Base-by-base conservation (phyloP, 30 jellyfish, hydroid and myxozoan species). In the Hydractinia symbiolongicarpus region DNA sequence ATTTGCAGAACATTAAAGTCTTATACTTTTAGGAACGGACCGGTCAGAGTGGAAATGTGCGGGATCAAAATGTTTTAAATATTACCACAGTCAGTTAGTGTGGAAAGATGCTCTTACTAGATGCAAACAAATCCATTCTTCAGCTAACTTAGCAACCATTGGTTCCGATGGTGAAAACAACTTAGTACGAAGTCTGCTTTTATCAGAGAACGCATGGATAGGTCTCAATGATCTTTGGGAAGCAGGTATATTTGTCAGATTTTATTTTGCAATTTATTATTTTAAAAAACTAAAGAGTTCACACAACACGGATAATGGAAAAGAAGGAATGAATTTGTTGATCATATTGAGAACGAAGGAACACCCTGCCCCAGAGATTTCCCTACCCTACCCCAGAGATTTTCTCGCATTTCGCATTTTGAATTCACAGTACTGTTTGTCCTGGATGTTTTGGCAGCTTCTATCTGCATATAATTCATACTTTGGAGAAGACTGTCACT, bases 151-250 rank as follows among this genome's bases (percentile, higher is more conserved):
- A 50, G 90, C 88, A 4, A 64, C 67, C 13, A 90, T 90, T n/a
- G 57, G 66, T 51, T 73, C 76, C 44, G 68, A 50, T 10, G 54
- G 30, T 6, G 95, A 85, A 30, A 90, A 90, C 69, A 87, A 82
- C 9, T 17, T 81, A 58, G 87, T 90, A 7, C 14, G 21, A 53
- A 76, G 58, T 16, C 13, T 78, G 44, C n/a, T 74, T 50, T 20
- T 54, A 10, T 61, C 16, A 54, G 92, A 82, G 66, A 50, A 52
- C 10, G 55, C 93, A 4, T 90, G 97, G 97, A 90, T 86, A 56
- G 97, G 95, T 1, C 77, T 90, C 15, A 90, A 90, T 78, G 97
- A 90, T 76, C 81, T 86, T 49, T 81, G 83, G 50, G 97, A 90
- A 82, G 95, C 97, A 64, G 95, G 97, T 90, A 53, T 68, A 14